Conservation (phyloP, 2,113 vertebrate species). For the Entelurus aequoreus region DNA sequence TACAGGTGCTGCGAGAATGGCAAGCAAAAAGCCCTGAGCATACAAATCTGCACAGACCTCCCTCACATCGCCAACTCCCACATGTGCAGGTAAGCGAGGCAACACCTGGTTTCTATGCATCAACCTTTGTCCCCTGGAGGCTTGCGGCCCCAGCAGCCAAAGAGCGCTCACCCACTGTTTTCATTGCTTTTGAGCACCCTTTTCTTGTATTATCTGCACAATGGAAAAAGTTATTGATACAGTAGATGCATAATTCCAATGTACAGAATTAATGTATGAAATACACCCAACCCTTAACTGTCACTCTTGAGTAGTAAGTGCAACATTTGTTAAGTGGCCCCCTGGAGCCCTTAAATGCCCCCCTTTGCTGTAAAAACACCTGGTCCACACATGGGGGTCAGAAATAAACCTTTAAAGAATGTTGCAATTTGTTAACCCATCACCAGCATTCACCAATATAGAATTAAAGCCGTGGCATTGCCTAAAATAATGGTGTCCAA, state of each 20-base stretch:
- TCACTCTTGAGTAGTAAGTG: conserved; percentile 11
- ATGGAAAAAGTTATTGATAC: no score
- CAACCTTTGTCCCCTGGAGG: background rate
- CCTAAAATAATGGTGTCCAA: no score
- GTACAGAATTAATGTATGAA: conserved; percentile 13
- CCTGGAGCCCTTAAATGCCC: conserved; percentile 27
- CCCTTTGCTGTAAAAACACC: conserved; percentile 38
- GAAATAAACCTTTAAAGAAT: background rate
- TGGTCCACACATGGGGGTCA: conserved; percentile 39
- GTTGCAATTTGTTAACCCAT: no score
- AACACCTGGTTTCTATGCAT: conserved; percentile 27
- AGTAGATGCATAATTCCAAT: no score
- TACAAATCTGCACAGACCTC: conserved; percentile 68
- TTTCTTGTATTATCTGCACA: no score
- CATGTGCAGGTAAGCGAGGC: conserved; percentile 76
- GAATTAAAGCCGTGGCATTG: no score
- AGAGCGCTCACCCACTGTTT: no score
- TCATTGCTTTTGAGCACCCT: no score
- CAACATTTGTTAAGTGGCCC: conserved; percentile 31
- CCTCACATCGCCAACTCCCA: conserved; percentile 58
- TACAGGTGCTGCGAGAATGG: conserved; percentile 80
- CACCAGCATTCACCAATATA: no score
- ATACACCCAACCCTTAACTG: conserved; percentile 30
- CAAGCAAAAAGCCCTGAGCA: conserved; percentile 59
- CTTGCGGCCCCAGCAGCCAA: background rate